A percentile compares a stretch with the other conserved stretches of the same genome.
Evolutionary conservation across 64 coral and sea anemone species (phyloP).

Genomic region (Montipora sp.): DNA sequence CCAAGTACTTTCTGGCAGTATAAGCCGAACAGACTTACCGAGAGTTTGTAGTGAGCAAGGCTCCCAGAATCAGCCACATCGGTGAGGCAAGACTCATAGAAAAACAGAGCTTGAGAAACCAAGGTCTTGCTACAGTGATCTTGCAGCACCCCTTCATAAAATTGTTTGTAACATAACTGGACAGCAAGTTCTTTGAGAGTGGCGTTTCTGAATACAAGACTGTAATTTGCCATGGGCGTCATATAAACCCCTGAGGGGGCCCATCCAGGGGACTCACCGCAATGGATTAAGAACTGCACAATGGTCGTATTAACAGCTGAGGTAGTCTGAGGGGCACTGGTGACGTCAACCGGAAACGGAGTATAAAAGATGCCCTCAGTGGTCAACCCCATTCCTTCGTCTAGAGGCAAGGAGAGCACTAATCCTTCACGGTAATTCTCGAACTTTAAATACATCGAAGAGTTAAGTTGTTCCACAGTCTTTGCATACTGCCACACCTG

Average conservation of each 20-base stretch:
- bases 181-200: slow-evolving; percentile 62
- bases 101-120: slow-evolving; percentile 85
- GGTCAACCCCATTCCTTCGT: slow-evolving; percentile 80
- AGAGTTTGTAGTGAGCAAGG: slow-evolving; percentile 79
- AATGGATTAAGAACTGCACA: slow-evolving; percentile 39
- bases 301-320: slow-evolving; percentile 28
- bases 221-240: slow-evolving; percentile 76
- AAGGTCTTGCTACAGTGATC: slow-evolving; percentile 74
- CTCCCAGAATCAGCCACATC: slow-evolving; percentile 89
- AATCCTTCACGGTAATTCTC: slow-evolving; percentile 80
- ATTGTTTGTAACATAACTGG: slow-evolving; percentile 75
- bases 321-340: background rate
- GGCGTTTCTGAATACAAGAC: slow-evolving; percentile 59
- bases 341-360: slow-evolving; percentile 20
- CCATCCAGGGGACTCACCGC: slow-evolving; percentile 54
- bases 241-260: slow-evolving; percentile 70
- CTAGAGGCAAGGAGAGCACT: slow-evolving; percentile 73
- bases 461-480: slow-evolving; percentile 48
- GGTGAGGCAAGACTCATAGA: slow-evolving; percentile 90
- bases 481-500: slow-evolving; percentile 93
- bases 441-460: slow-evolving; percentile 61
- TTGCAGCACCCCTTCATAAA: slow-evolving; percentile 76
- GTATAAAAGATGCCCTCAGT: slow-evolving; percentile 58
- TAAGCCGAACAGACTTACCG: slow-evolving; percentile 92
- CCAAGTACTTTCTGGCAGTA: slow-evolving; percentile 91